Evolutionary conservation across 2,888 invertebrate species (phyloP).

Genomic region (Eilema depressum): DNA sequence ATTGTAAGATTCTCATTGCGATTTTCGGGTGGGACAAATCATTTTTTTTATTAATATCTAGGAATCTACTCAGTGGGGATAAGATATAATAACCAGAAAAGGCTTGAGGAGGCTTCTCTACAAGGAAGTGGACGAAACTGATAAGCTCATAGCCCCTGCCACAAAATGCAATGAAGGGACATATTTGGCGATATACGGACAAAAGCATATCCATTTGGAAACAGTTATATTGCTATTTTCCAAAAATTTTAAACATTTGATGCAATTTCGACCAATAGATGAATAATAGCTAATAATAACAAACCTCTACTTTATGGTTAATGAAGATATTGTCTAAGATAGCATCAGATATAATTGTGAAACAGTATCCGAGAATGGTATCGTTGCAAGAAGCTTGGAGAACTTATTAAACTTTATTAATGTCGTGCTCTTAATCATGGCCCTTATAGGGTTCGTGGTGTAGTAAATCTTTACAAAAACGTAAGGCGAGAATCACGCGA

Average conservation of each 20-base stretch:
- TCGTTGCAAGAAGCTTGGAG: conserved; percentile 54
- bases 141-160: too few relatives aligned
- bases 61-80: too few relatives aligned
- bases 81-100: too few relatives aligned
- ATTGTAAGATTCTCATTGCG: too few relatives aligned
- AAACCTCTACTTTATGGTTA: conserved; percentile 42
- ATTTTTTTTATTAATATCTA: too few relatives aligned
- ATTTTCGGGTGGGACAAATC: too few relatives aligned
- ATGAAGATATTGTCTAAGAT: conserved; percentile 68
- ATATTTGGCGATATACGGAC: too few relatives aligned
- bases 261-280: background rate
- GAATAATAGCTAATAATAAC: conserved; percentile 26
- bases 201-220: conserved; percentile 13
- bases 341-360: conserved; percentile 62
- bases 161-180: too few relatives aligned
- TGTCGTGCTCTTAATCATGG: conserved; percentile 77
- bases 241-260: background rate
- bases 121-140: too few relatives aligned
- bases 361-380: conserved; percentile 54
- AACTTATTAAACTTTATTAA: conserved; percentile 79
- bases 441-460: conserved; percentile 72
- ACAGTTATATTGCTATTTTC: background rate
- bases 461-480: conserved; percentile 79
- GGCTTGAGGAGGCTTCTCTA: too few relatives aligned
- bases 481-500: conserved; percentile 78